Evolutionary conservation across 2,113 vertebrate species (phyloP).

Genomic region (Monarcha castaneiventris): DNA sequence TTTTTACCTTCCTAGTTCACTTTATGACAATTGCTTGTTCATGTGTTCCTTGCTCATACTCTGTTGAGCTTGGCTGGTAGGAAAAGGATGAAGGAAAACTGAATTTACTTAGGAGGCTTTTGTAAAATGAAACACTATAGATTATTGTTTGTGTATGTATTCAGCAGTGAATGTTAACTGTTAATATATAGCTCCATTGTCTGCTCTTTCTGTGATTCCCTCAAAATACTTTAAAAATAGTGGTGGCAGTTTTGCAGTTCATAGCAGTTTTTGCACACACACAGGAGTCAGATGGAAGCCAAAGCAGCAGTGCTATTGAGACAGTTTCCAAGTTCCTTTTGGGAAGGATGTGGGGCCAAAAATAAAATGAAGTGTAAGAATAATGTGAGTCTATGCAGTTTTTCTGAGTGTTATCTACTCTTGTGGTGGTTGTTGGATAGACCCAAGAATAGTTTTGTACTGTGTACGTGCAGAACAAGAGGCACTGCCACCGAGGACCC

Average conservation of each 20-base stretch:
- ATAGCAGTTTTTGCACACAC: conserved; percentile 25
- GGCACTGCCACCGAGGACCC: background rate
- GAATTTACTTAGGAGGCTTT: background rate
- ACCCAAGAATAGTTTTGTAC: background rate
- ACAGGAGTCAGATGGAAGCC: background rate
- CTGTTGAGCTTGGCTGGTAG: background rate
- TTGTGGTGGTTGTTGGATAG: background rate
- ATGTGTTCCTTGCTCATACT: background rate
- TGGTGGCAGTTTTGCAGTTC: background rate
- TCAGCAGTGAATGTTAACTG: background rate
- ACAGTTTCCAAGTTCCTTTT: conserved; percentile 42
- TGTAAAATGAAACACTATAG: background rate
- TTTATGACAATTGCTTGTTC: conserved; percentile 10
- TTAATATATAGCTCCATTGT: conserved; percentile 17
- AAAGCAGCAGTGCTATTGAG: background rate
- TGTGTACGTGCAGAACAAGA: background rate
- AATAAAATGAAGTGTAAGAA: conserved; percentile 41
- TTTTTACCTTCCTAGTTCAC: conserved; percentile 47
- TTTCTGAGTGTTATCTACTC: background rate
- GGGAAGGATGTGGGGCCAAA: conserved; percentile 54
- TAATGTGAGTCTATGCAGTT: conserved; percentile 10
- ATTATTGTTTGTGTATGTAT: conserved; percentile 17
- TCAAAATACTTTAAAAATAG: conserved; percentile 29
- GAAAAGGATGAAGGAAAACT: conserved; percentile 8
- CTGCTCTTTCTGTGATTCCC: background rate